Conservation (phyloP, 2,113 vertebrate species). For the Cyphomyrus plagiostoma region DNA sequence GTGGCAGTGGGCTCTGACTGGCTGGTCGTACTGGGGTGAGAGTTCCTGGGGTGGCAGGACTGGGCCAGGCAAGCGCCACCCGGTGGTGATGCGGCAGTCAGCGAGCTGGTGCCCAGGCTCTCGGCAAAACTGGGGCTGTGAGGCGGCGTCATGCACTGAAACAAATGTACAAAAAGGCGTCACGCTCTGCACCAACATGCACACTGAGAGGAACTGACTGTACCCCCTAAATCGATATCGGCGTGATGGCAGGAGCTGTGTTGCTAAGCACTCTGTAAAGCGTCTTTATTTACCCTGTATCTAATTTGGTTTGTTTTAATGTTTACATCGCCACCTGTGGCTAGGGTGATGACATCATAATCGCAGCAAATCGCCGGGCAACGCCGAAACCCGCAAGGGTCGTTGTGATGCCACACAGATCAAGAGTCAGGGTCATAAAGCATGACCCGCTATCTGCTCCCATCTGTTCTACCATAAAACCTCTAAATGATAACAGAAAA, state of each 20-base stretch:
- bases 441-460: slow-evolving; percentile 15
- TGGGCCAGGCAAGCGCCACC: slow-evolving; percentile 37
- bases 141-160: slow-evolving; percentile 93
- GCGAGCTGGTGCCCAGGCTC: slow-evolving; percentile 51
- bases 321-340: background rate
- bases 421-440: background rate
- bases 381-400: background rate
- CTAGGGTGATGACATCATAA: background rate
- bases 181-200: background rate
- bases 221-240: background rate
- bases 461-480: slow-evolving; percentile 37
- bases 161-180: background rate
- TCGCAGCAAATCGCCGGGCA: background rate
- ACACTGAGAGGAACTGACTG: background rate
- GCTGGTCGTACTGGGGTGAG: slow-evolving; percentile 32
- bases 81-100: slow-evolving; percentile 53
- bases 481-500: slow-evolving; percentile 35
- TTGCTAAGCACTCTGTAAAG: background rate
- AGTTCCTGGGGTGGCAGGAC: slow-evolving; percentile 29
- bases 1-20: slow-evolving; percentile 34
- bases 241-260: background rate
- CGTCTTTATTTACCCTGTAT: background rate
- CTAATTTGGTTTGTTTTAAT: background rate
- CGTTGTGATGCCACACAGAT: background rate
- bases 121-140: slow-evolving; percentile 88